Conservation (phyloP, 2,888 invertebrate genomes). For the Chirona hameri region DNA sequence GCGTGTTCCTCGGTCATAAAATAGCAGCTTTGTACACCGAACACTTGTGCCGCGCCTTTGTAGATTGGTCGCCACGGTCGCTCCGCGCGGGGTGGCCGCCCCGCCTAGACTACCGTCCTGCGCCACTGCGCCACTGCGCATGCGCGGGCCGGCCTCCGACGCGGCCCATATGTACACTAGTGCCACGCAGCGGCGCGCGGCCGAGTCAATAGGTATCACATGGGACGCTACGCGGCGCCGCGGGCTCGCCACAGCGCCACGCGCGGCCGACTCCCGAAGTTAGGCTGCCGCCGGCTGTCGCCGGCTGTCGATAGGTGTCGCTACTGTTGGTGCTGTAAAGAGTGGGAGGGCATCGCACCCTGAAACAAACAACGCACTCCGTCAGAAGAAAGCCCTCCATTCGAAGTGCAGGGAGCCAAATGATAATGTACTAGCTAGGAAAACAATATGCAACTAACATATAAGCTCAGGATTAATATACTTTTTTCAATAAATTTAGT, state of each 20-base stretch:
- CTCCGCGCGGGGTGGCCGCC: background rate
- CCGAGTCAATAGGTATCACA: slow-evolving; percentile 5
- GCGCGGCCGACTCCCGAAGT: background rate
- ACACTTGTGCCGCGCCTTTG: background rate
- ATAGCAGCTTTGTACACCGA: slow-evolving; percentile 23
- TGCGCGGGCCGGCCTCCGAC: background rate
- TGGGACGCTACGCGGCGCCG: background rate
- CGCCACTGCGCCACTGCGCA: background rate
- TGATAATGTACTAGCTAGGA: no score
- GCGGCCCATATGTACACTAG: background rate
- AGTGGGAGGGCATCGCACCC: background rate
- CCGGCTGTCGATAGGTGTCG: background rate
- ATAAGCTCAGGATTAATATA: no score
- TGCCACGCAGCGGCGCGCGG: background rate
- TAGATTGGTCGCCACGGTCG: background rate
- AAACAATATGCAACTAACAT: no score
- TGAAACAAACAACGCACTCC: background rate
- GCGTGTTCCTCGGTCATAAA: background rate
- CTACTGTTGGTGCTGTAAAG: slow-evolving; percentile 22
- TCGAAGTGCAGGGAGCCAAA: no score
- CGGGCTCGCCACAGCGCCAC: background rate
- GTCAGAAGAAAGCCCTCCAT: background rate
- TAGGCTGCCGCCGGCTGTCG: no score
- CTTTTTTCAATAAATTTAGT: no score
- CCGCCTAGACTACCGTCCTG: background rate